Conservation (phyloP, 1,140 invertebrate genomes). For the Musca vetustissima region DNA sequence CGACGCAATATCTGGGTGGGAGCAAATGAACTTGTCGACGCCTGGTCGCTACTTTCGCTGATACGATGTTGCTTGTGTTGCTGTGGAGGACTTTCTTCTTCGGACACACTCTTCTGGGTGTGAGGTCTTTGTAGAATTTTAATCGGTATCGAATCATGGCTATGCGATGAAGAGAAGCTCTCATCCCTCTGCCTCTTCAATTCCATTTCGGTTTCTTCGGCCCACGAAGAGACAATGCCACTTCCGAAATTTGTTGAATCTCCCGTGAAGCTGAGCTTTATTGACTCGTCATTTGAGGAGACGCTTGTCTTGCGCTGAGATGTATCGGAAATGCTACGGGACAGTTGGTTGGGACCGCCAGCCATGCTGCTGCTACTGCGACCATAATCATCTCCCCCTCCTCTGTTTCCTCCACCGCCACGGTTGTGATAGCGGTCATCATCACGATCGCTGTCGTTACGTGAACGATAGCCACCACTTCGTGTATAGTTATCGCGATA, state of each 20-base stretch:
- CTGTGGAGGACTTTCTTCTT: slow-evolving; percentile 33
- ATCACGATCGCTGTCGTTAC: slow-evolving; percentile 47
- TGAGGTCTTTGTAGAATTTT: slow-evolving; percentile 51
- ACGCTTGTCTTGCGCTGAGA: slow-evolving; percentile 54
- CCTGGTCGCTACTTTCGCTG: background rate
- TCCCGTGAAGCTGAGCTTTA: slow-evolving; percentile 20
- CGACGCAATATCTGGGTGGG: slow-evolving; percentile 49
- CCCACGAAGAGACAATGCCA: slow-evolving; percentile 41
- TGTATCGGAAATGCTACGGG: slow-evolving; percentile 53
- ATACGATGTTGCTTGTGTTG: slow-evolving; percentile 13
- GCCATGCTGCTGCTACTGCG: slow-evolving; percentile 26
- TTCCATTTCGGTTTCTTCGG: slow-evolving; percentile 52
- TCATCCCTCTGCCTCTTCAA: slow-evolving; percentile 48
- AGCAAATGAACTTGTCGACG: slow-evolving; percentile 17
- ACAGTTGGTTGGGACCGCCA: slow-evolving; percentile 36
- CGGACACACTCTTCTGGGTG: slow-evolving; percentile 48
- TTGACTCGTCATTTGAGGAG: slow-evolving; percentile 45
- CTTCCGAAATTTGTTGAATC: slow-evolving; percentile 29
- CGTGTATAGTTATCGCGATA: slow-evolving; percentile 41
- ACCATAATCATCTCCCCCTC: slow-evolving; percentile 40
- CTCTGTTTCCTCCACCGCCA: slow-evolving; percentile 28
- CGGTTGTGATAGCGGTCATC: slow-evolving; percentile 34
- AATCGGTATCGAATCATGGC: slow-evolving; percentile 52
- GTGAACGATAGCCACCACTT: slow-evolving; percentile 43
- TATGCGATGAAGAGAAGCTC: slow-evolving; percentile 49